Evolutionary conservation across 2,113 vertebrate species (phyloP).

Genomic region (Ictalurus furcatus): DNA sequence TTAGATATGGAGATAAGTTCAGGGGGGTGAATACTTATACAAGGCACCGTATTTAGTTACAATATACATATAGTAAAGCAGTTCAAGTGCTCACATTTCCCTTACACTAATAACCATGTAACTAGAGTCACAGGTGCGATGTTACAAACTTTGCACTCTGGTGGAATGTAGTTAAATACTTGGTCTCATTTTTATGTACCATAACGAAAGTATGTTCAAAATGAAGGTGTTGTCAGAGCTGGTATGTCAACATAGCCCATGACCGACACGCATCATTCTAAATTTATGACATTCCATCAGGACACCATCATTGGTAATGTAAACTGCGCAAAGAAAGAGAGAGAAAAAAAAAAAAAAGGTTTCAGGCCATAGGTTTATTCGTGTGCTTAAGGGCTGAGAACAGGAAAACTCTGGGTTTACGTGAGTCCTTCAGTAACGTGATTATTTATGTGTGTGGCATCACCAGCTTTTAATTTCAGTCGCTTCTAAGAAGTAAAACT

Average conservation of each 20-base stretch:
- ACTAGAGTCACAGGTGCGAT: neutral
- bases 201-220: constrained; percentile 32
- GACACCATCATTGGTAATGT: neutral
- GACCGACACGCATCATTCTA: neutral
- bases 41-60: neutral
- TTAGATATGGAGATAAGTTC: neutral
- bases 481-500: neutral
- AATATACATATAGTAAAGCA: neutral
- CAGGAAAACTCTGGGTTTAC: too few species aligned
- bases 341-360: neutral
- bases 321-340: neutral
- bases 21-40: neutral
- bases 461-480: neutral
- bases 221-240: constrained; percentile 41
- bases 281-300: neutral
- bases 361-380: neutral
- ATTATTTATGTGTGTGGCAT: neutral
- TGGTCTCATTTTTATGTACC: neutral
- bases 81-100: neutral
- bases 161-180: constrained; percentile 15
- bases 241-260: neutral
- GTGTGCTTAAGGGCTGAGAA: neutral
- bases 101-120: neutral
- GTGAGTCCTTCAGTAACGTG: neutral
- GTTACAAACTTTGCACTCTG: neutral